Percentiles rank a stretch among this genome's conserved stretches.
These are phyloP conservation scores for Nebria salina DNA, from an alignment of 2,888 invertebrate genomes.

Conservation along the genomic window DNA sequence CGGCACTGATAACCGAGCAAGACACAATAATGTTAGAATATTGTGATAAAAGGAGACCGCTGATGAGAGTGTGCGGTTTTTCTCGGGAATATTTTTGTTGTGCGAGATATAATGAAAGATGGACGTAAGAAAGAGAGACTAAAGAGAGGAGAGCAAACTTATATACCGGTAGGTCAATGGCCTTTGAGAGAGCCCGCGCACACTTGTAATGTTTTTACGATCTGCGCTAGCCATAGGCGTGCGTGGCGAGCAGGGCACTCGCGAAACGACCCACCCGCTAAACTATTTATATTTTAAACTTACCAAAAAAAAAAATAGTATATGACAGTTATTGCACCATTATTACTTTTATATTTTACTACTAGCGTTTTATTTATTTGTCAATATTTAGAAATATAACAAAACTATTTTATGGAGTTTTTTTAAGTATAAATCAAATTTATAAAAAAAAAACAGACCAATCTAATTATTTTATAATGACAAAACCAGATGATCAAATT, in stretches of 20 bases:
- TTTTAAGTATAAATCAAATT: too few relatives aligned
- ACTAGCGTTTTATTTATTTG: neutral
- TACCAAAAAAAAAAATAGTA: neutral
- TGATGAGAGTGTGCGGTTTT: neutral
- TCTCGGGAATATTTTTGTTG: neutral
- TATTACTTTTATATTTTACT: neutral
- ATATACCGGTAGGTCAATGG: constrained; percentile 18
- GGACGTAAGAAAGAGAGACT: neutral
- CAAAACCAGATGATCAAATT: neutral
- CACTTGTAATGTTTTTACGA: constrained; percentile 13
- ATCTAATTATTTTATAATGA: neutral
- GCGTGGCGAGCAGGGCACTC: neutral
- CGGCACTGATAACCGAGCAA: neutral
- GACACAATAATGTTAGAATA: neutral
- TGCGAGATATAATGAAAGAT: constrained; percentile 3
- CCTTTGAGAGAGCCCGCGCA: constrained; percentile 11
- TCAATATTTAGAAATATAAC: neutral
- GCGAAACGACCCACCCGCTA: neutral
- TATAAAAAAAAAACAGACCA: neutral
- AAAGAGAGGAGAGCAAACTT: constrained; percentile 16
- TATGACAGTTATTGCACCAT: neutral
- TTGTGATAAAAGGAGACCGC: neutral
- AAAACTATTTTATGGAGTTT: too few relatives aligned
- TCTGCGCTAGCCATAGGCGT: constrained; percentile 4
- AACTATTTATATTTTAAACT: neutral